Evolutionary conservation across 2,888 invertebrate genomes (phyloP).

Genomic region (Buathra laborator): DNA sequence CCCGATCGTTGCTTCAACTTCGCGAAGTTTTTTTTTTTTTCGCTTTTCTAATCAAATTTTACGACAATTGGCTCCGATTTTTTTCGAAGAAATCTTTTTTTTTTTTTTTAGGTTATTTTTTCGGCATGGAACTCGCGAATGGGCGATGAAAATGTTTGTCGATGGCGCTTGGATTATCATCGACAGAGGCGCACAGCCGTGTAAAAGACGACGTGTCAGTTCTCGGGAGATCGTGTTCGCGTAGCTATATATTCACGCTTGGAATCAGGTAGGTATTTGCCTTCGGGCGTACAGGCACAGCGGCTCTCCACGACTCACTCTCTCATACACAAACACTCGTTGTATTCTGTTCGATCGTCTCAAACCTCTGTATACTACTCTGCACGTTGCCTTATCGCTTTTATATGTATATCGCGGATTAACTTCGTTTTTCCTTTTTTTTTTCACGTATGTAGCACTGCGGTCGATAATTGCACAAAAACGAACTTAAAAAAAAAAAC

Average conservation of each 20-base stretch:
- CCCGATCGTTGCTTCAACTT: neutral
- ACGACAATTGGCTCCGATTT: neutral
- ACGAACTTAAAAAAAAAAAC: neutral
- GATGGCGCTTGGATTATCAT: constrained; percentile 29
- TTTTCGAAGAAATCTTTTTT: neutral
- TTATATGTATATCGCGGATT: constrained; percentile 5
- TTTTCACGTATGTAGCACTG: constrained; percentile 2
- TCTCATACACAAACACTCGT: constrained; percentile 38
- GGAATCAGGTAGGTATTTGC: constrained; percentile 69
- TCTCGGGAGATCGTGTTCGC: constrained; percentile 55
- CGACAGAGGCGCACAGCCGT: constrained; percentile 17
- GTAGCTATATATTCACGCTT: constrained; percentile 57
- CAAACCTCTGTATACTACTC: neutral
- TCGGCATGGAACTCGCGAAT: neutral
- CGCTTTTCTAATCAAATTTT: neutral
- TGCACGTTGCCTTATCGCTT: constrained; percentile 3
- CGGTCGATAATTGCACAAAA: neutral
- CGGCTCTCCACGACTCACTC: constrained; percentile 38
- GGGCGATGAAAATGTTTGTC: constrained; percentile 31
- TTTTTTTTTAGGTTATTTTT: neutral
- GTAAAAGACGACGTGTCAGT: constrained; percentile 63
- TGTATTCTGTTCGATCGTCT: constrained; percentile 23
- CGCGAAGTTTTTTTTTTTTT: neutral
- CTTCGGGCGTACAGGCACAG: constrained; percentile 57
- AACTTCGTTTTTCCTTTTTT: neutral